These are phyloP conservation scores for Tachyglossus aculeatus DNA, from an alignment of 2,797 vertebrate genomes.

Conservation along the genomic window DNA sequence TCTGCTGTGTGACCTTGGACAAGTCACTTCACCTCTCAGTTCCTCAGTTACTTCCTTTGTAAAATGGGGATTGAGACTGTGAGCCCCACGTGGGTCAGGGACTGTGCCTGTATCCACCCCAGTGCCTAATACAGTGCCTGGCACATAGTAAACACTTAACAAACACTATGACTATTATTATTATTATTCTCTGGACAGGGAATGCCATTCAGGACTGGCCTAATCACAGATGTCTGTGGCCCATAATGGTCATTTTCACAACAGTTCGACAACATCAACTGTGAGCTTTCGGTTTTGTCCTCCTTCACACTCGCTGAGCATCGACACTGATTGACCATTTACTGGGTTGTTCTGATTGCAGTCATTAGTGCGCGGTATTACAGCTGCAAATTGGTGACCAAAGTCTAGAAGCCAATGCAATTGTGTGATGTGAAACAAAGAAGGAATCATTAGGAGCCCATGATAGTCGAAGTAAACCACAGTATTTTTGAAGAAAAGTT, in stretches of 20 bases:
- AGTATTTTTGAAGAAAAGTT: background rate
- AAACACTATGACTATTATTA: fast-evolving
- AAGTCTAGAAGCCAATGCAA: background rate
- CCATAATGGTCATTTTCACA: conserved; percentile 41
- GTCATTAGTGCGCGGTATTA: conserved; percentile 1
- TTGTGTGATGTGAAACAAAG: background rate
- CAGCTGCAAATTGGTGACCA: background rate
- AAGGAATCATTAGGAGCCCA: background rate
- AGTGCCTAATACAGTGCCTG: too few species aligned
- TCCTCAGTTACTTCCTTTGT: too few species aligned
- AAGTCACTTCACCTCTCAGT: too few species aligned
- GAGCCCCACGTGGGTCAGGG: too few species aligned
- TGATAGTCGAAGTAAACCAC: background rate
- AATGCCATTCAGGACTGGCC: conserved; percentile 29
- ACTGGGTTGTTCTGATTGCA: conserved; percentile 23
- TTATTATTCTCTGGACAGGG: background rate
- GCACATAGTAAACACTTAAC: too few species aligned
- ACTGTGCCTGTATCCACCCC: too few species aligned
- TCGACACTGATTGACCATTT: conserved; percentile 60
- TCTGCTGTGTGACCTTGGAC: too few species aligned
- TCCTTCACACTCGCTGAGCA: conserved; percentile 26
- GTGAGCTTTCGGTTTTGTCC: conserved; percentile 61
- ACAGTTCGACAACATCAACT: conserved; percentile 48
- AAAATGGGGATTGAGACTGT: too few species aligned
- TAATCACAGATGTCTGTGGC: conserved; percentile 42